Base-by-base conservation (phyloP, 2,888 invertebrate genomes). In the Dione vanillae region DNA sequence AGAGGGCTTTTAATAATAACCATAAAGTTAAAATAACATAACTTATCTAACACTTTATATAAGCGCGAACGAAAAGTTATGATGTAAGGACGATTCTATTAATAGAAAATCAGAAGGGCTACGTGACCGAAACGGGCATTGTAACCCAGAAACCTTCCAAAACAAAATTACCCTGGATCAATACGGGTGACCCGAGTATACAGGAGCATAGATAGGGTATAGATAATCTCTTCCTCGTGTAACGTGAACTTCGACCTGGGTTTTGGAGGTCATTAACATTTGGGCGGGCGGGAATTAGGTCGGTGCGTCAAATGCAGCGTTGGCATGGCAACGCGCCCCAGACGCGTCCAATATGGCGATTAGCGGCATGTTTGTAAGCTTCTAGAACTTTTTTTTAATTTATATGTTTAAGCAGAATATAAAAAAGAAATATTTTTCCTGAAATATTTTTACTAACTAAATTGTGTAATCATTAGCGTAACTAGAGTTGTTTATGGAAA, bases 241-340 rank as follows among this genome's bases (percentile, higher is more conserved):
- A 90, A 82, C 86, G 87, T 93, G 92, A 93, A 93, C 92, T 93
- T 93, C 92, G 92, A 91, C 92, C 92, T 87, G 89, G 90, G 88
- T 89, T 92, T 93, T 93, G 91, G 92, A 92, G 92, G 92, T 93
- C 92, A 93, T 93, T 93, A 93, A 93, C 92, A 93, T 93, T 93
- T 92, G 86, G 85, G 82, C 82, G 85, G 88, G 87, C 78, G 84
- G 82, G 80, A 90, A 90, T 83, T 92, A 78, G 92, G 92, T 90
- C 92, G 87, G 83, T 88, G 88, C 89, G 89, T 82, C 78, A 78
- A 76, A 79, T 91, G 91, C 91, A 91, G 81, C 85, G 89, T 90
- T 83, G 84, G 79, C 82, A 86, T 89, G 82, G 79, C 79, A 75
- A 91, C 92, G 83, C 82, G 82, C 80, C 82, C 81, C 80, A 82